phyloP scores from a whole-genome alignment of 2,113 vertebrate species.

The Gadus chalcogrammus region DNA sequence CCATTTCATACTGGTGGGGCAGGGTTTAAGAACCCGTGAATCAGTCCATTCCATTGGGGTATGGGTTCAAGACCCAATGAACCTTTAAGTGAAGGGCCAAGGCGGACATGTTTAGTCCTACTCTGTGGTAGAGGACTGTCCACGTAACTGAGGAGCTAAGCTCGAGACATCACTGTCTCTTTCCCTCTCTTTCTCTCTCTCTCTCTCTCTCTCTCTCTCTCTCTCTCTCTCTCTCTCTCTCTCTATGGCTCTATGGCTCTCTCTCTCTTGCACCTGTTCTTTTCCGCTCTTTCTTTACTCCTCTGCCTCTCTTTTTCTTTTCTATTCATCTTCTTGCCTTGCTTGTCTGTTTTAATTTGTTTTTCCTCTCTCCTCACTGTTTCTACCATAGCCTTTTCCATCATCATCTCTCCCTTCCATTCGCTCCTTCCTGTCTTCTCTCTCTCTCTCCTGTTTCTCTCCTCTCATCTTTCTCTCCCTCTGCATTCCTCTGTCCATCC shows the following conservation, averaged over 20 bases:
- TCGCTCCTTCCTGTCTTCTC: neutral
- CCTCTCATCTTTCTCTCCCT: slow-evolving; percentile 1
- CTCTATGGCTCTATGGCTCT: neutral
- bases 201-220: neutral
- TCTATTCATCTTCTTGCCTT: neutral
- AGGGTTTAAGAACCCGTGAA: too few species aligned
- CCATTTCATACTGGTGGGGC: too few species aligned
- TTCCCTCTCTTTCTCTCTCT: neutral
- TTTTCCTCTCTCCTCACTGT: neutral
- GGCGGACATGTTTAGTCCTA: too few species aligned
- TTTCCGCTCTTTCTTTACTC: neutral
- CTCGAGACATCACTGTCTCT: neutral
- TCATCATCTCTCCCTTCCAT: neutral
- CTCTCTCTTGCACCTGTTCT: neutral
- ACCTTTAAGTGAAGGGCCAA: too few species aligned
- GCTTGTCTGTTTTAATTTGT: neutral
- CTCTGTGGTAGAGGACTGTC: too few species aligned
- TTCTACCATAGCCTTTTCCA: neutral
- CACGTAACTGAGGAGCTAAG: too few species aligned
- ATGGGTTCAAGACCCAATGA: too few species aligned
- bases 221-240: neutral
- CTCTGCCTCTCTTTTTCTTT: neutral
- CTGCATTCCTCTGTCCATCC: neutral
- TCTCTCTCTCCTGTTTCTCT: neutral
- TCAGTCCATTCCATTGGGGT: too few species aligned